phyloP scores from a whole-genome alignment of 2,888 invertebrate species.

The Agrenia bidenticulata region DNA sequence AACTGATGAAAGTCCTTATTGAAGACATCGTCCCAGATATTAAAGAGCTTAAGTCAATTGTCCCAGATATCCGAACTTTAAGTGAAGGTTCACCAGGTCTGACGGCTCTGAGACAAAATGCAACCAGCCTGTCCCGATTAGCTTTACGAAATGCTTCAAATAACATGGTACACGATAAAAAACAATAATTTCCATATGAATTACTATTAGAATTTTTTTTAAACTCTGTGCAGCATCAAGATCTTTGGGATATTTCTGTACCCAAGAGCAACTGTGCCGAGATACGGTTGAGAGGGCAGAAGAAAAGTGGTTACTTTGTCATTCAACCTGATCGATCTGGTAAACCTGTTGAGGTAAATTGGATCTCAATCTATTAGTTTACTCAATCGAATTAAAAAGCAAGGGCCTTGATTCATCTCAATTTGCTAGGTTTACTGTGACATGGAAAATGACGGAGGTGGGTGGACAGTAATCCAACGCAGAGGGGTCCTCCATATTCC shows the following conservation, averaged over 20 bases:
- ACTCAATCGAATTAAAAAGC: no score
- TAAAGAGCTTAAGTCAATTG: background rate
- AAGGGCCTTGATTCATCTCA: no score
- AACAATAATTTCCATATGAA: no score
- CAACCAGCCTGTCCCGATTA: no score
- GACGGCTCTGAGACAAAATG: no score
- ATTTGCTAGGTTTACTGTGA: slow-evolving; percentile 40
- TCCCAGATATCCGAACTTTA: background rate
- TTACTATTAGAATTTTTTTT: no score
- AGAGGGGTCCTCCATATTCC: slow-evolving; percentile 27
- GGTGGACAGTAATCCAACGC: slow-evolving; percentile 44
- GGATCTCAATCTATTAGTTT: no score
- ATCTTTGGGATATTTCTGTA: background rate
- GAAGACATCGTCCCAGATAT: slow-evolving; percentile 9
- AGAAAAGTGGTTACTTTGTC: background rate
- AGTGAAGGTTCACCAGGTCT: no score
- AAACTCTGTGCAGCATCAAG: no score
- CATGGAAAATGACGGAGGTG: slow-evolving; percentile 41
- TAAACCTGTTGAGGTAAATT: background rate
- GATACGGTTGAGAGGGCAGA: background rate
- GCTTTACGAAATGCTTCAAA: no score
- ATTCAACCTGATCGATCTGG: background rate
- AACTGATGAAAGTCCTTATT: background rate
- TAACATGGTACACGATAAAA: no score
- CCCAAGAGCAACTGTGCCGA: background rate